Evolutionary conservation across 2,113 vertebrate genomes (phyloP), one percentile per base, ranked within the genome.

Genomic region (Antidorcas marsupialis): DNA sequence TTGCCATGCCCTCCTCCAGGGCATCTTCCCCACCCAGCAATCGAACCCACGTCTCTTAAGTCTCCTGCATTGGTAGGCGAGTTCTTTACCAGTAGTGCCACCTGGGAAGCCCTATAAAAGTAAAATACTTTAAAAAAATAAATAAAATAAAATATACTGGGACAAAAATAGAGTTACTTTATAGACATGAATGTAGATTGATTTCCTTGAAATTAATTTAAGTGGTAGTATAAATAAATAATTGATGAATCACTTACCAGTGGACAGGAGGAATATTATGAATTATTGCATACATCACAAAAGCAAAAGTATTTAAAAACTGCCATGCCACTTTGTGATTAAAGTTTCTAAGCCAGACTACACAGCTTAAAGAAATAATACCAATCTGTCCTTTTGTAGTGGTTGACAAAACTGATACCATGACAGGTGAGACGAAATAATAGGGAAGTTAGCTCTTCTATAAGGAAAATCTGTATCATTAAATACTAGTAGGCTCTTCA

Each of bases 31-130:
- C 19, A 74, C 10, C 10, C 36, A 74, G 67, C 10, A 13, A 13
- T 39, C 0, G 2, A 39, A 74, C 19, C 19, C 67, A 39, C 0
- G 1, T 13, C 21, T 39, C 67, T 71, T 23, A 74, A 74, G 19
- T 74, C 10, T 39, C n/a, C 67, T 39, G 5, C 67, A 36, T 39
- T 74, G 10, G 5, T 74, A 74, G 10, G 36, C 0, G 0, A 21
- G n/a, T 23, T 39, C n/a, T 74, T 39, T 74, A 39, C 36, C 67
- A 39, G 19, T 39, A 74, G 36, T 74, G 36, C 36, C 67, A 39
- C 67, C 67, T 25, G 21, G 67, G 10, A 74, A 39, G 36, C 36
- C 67, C 67, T 74, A 25, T 39, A 39, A 23, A 74, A 74, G 25
- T 39, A 25, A 74, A 74, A 74, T 6, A 39, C 10, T 74, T 74